Conservation (phyloP, 2,797 vertebrate genomes). For the Myotis pilosus region DNA sequence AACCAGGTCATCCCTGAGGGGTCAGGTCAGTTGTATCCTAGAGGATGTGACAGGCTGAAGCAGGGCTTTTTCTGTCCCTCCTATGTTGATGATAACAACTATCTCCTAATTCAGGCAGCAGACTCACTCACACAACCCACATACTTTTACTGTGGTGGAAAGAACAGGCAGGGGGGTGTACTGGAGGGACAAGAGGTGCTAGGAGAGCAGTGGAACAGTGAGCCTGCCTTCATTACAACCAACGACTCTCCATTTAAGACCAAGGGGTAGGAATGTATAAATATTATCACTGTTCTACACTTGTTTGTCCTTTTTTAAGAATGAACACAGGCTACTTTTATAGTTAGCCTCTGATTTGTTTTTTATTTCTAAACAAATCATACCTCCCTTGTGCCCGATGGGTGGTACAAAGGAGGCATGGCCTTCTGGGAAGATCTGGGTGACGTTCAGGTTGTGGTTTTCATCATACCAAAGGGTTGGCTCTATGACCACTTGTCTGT, state of each 20-base stretch:
- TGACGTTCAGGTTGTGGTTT: not conserved
- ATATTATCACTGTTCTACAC: not conserved
- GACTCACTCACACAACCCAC: not conserved
- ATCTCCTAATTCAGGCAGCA: not conserved
- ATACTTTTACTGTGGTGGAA: not conserved
- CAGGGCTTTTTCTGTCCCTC: not conserved
- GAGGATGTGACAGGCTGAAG: not conserved
- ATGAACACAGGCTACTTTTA: not conserved
- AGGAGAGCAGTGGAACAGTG: fast-evolving
- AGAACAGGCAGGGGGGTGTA: not conserved
- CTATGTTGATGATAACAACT: not conserved
- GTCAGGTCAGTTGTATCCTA: not conserved
- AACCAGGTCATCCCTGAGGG: constrained; percentile 6
- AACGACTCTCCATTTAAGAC: not conserved
- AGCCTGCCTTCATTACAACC: not conserved
- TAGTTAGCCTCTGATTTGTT: not conserved
- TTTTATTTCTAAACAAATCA: constrained; percentile 13
- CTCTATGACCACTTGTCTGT: not conserved
- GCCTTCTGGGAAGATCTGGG: not conserved
- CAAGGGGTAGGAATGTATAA: not conserved
- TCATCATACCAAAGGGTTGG: not conserved
- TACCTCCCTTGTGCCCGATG: not conserved
- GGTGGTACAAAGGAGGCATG: not conserved
- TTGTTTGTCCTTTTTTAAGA: not conserved
- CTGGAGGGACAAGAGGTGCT: not conserved